These are phyloP conservation scores for Xerus rutilus DNA, from an alignment of 2,797 vertebrate genomes.

Conservation along the genomic window DNA sequence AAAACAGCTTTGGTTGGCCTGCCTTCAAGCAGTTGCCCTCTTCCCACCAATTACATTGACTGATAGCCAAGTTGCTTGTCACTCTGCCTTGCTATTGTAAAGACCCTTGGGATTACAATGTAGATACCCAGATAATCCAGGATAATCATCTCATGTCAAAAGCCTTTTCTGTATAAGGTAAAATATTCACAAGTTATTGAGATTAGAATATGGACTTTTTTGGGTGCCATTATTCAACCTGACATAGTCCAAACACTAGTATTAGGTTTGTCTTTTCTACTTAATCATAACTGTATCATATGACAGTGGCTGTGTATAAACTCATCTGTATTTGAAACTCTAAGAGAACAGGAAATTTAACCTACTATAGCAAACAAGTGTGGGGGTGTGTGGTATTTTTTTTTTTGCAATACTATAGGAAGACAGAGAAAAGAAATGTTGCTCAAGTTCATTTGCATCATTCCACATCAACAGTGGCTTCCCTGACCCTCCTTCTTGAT, in stretches of 20 bases:
- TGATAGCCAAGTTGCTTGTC: neutral
- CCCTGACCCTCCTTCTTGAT: slow-evolving; percentile 4
- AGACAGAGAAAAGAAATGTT: neutral
- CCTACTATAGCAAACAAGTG: neutral
- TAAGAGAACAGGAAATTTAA: neutral
- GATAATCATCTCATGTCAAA: neutral
- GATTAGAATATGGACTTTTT: neutral
- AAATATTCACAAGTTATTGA: neutral
- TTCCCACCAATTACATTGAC: neutral
- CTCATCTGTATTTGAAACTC: neutral
- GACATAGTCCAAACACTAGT: neutral
- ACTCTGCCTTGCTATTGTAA: neutral
- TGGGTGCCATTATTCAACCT: neutral
- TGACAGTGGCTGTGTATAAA: neutral
- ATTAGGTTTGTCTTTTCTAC: neutral
- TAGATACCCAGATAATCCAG: neutral
- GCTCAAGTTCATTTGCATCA: neutral
- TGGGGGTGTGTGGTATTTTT: neutral
- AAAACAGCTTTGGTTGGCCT: neutral
- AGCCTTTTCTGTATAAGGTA: neutral
- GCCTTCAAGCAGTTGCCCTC: neutral
- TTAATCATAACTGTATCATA: neutral
- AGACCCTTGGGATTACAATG: neutral
- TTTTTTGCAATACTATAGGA: neutral
- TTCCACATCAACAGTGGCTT: neutral